A percentile compares a stretch with the other conserved stretches of the same genome.
Conservation (phyloP, 2,888 invertebrate species). For the Melinaea marsaeus region DNA sequence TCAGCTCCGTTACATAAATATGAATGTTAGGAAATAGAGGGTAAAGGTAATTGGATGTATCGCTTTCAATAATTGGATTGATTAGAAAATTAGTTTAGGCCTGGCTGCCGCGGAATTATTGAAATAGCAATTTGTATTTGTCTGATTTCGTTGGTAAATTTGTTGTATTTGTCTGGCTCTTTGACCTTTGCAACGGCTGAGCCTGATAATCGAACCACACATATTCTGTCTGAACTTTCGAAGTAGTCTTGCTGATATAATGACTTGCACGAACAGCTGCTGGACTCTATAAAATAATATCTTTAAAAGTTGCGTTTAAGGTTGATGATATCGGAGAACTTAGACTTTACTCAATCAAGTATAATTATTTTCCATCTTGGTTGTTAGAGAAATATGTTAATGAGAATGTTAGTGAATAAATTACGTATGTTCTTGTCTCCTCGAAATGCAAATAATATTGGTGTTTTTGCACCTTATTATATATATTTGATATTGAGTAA, state of each 20-base stretch:
- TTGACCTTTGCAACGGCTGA: conserved; percentile 63
- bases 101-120: neutral
- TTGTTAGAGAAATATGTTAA: neutral
- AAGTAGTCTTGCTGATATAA: conserved; percentile 12
- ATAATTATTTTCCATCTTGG: conserved; percentile 1
- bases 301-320: neutral
- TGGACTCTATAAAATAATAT: conserved; percentile 44
- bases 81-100: conserved; percentile 2
- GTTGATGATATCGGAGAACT: neutral
- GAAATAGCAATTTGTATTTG: too few species aligned
- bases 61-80: neutral
- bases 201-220: conserved; percentile 63
- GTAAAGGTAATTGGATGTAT: neutral
- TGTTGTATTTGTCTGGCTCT: too few species aligned
- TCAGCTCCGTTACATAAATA: neutral
- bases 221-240: conserved; percentile 43
- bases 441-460: conserved; percentile 1
- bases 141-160: too few species aligned
- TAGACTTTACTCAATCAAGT: conserved; percentile 4
- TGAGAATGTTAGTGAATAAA: neutral
- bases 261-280: conserved; percentile 43
- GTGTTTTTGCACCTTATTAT: conserved; percentile 1
- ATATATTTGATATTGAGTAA: neutral
- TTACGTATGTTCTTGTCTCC: neutral
- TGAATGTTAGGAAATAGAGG: neutral